Percentiles rank a stretch among this genome's conserved stretches.
These are phyloP conservation scores for Anguilla obscura DNA, from an alignment of 2,797 vertebrate species.

Conservation along the genomic window DNA sequence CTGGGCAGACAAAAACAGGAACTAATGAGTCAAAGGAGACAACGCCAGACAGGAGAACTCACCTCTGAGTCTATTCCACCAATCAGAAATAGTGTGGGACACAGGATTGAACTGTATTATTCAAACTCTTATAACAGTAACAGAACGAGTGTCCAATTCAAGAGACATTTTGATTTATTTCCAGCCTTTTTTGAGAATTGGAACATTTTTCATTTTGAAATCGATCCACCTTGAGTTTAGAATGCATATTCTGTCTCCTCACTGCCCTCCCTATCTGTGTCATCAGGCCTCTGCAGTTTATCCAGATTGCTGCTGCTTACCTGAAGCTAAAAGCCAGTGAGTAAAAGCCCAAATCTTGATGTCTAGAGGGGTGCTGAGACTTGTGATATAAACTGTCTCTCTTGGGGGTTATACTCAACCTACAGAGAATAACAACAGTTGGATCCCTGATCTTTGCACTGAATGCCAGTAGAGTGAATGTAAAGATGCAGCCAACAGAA, in stretches of 20 bases:
- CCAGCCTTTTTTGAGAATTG: background rate
- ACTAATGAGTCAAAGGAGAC: background rate
- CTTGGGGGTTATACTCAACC: background rate
- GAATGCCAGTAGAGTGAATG: background rate
- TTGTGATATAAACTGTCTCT: background rate
- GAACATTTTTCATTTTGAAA: background rate
- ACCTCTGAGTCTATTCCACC: background rate
- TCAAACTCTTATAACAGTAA: background rate
- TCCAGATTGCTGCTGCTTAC: background rate
- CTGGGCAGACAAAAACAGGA: background rate
- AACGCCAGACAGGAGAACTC: background rate
- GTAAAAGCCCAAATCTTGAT: background rate
- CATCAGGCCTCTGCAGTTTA: background rate
- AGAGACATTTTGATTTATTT: background rate
- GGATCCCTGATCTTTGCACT: background rate
- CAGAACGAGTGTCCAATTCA: background rate
- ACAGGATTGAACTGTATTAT: background rate
- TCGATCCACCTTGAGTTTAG: background rate
- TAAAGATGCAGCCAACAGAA: background rate
- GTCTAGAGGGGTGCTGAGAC: background rate
- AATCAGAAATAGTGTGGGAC: background rate
- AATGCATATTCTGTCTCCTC: background rate
- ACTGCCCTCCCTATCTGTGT: background rate
- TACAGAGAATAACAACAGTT: background rate
- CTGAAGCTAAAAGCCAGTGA: background rate